These are phyloP conservation scores for Latrodectus hesperus DNA, from an alignment of 2,888 invertebrate species.

Conservation along the genomic window DNA sequence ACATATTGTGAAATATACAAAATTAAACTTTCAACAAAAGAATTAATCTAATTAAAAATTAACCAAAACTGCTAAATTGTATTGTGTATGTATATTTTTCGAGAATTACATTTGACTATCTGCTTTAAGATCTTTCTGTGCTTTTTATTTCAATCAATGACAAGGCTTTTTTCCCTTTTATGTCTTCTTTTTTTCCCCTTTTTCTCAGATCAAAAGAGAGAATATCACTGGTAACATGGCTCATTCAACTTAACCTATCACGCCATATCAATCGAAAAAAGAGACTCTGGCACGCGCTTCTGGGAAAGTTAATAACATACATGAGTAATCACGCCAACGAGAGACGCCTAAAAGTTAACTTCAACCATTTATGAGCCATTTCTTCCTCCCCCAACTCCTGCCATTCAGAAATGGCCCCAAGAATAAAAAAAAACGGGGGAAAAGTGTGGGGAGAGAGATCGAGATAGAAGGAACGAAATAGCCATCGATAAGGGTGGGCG, in stretches of 20 bases:
- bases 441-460: neutral
- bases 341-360: neutral
- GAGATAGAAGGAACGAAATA: constrained; percentile 18
- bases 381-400: neutral
- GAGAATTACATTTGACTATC: too few relatives aligned
- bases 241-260: neutral
- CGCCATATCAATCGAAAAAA: constrained; percentile 3
- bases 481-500: constrained; percentile 16
- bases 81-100: too few relatives aligned
- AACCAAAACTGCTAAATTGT: too few relatives aligned
- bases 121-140: too few relatives aligned
- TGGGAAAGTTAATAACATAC: neutral
- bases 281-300: neutral
- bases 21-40: too few relatives aligned
- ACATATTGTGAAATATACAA: too few relatives aligned
- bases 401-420: neutral
- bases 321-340: neutral
- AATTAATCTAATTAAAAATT: too few relatives aligned
- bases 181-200: too few relatives aligned
- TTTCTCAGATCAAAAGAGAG: too few relatives aligned
- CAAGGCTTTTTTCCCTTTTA: too few relatives aligned
- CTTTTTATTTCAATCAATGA: too few relatives aligned
- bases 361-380: neutral
- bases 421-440: neutral
- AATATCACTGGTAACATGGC: too few relatives aligned